These are phyloP conservation scores for Halcyon smyrnensis DNA, from an alignment of 2,797 vertebrate genomes.

Conservation along the genomic window DNA sequence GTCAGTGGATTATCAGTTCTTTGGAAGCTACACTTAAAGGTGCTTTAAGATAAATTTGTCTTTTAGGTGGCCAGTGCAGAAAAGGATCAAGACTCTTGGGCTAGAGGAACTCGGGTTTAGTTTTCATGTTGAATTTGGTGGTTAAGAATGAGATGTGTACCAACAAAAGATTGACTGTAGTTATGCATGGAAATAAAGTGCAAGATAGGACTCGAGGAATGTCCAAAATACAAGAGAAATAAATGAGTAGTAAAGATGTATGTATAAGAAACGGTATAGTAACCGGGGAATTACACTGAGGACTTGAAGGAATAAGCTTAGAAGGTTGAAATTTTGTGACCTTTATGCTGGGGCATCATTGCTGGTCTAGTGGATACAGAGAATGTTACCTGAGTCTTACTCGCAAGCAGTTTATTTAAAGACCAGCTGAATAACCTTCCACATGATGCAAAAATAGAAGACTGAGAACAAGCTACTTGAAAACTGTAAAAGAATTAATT, in stretches of 20 bases:
- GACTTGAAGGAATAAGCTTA: background rate
- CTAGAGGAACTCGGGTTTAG: background rate
- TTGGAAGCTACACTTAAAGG: background rate
- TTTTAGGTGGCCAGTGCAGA: rapidly evolving
- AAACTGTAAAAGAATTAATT: background rate
- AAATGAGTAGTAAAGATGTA: background rate
- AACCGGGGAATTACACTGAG: background rate
- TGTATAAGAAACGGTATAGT: background rate
- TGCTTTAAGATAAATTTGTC: background rate
- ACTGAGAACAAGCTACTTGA: background rate
- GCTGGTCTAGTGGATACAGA: background rate
- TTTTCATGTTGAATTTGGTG: background rate
- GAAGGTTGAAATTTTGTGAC: background rate
- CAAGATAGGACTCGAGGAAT: background rate
- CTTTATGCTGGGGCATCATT: background rate
- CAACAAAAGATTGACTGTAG: background rate
- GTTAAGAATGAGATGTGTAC: background rate
- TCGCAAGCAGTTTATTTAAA: background rate
- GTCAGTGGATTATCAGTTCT: background rate
- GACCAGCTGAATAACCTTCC: background rate
- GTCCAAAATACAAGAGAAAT: background rate
- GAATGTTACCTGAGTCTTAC: background rate
- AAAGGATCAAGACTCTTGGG: background rate
- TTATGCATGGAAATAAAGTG: background rate
- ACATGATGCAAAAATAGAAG: rapidly evolving